phyloP scores from a whole-genome alignment of 2,797 vertebrate species.

The Luscinia megarhynchos region DNA sequence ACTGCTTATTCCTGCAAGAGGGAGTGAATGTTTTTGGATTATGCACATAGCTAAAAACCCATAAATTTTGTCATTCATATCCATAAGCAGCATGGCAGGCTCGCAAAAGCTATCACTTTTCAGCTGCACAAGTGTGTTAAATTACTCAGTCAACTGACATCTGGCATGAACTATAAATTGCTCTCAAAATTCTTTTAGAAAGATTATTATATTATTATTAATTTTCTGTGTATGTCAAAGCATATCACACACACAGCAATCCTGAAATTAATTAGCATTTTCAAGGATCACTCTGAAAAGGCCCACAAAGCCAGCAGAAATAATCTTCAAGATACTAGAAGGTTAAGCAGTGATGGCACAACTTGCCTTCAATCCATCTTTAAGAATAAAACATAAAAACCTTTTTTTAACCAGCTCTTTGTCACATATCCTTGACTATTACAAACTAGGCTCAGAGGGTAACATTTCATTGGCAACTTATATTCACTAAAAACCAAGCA shows the following conservation, averaged over 20 bases:
- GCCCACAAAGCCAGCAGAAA: slow-evolving; percentile 39
- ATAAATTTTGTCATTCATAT: slow-evolving; percentile 63
- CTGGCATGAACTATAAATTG: slow-evolving; percentile 65
- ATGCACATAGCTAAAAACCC: slow-evolving; percentile 57
- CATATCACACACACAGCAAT: slow-evolving; percentile 51
- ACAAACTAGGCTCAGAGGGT: not conserved
- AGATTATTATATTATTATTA: slow-evolving; percentile 69
- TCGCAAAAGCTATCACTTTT: slow-evolving; percentile 54
- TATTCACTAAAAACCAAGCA: not conserved
- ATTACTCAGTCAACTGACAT: slow-evolving; percentile 68
- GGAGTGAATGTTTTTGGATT: slow-evolving; percentile 57
- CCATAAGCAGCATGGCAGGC: slow-evolving; percentile 43
- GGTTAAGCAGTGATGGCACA: slow-evolving; percentile 6
- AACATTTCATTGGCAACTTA: not conserved
- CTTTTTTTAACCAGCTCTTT: not conserved
- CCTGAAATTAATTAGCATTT: slow-evolving; percentile 63
- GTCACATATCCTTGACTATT: not conserved
- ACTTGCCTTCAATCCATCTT: slow-evolving; percentile 1
- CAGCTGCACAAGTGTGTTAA: slow-evolving; percentile 64
- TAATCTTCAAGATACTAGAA: slow-evolving; percentile 30
- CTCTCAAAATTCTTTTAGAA: slow-evolving; percentile 57
- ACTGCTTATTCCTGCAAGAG: slow-evolving; percentile 39
- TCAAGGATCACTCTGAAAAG: slow-evolving; percentile 47
- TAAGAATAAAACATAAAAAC: not conserved
- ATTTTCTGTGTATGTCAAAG: slow-evolving; percentile 61